Evolutionary conservation across 2,797 vertebrate species (phyloP).

Genomic region (Crocodylus rhombifer): DNA sequence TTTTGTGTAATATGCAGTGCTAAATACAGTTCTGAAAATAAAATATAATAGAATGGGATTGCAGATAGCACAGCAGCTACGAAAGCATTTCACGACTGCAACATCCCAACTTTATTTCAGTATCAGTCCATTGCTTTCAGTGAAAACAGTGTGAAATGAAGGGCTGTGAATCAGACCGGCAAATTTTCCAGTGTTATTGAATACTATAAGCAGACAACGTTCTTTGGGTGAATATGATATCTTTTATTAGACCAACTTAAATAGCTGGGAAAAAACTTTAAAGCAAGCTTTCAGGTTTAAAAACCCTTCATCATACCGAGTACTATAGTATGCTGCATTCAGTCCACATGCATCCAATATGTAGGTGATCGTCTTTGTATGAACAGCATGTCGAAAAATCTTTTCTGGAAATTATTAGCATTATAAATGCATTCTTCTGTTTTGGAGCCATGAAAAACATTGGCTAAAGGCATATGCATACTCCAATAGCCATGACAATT

Average conservation of each 20-base stretch:
- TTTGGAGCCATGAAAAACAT: background rate
- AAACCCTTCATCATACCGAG: background rate
- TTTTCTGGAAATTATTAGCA: background rate
- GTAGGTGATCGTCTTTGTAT: background rate
- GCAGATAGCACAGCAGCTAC: background rate
- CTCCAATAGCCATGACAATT: background rate
- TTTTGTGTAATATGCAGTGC: background rate
- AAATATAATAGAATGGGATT: background rate
- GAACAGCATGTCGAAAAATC: background rate
- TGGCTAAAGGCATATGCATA: background rate
- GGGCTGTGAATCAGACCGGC: background rate
- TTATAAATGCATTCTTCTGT: background rate
- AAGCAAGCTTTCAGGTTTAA: no score
- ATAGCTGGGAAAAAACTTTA: no score
- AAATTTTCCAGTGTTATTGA: no score
- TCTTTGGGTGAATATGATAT: no score
- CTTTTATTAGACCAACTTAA: no score
- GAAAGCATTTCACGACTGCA: no score
- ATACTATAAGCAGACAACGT: no score
- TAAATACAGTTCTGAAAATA: background rate
- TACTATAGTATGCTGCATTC: rapidly evolving
- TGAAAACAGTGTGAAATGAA: background rate
- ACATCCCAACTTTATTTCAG: background rate
- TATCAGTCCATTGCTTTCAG: background rate
- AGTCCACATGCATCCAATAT: background rate